These are phyloP conservation scores for Caradrina kadenii DNA, from an alignment of 2,888 invertebrate genomes.

Conservation along the genomic window DNA sequence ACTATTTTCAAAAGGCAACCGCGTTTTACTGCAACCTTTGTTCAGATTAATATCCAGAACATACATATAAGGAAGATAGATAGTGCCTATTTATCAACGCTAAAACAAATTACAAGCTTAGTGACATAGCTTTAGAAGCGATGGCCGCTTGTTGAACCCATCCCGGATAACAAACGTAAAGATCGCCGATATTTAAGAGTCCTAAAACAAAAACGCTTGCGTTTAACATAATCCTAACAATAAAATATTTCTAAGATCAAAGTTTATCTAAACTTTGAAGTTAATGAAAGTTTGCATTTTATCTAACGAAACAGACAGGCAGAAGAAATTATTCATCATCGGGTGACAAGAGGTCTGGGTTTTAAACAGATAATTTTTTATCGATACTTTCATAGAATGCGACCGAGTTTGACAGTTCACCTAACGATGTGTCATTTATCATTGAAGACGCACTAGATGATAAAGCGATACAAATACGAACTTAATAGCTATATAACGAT, in stretches of 20 bases:
- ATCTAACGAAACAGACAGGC: conserved; percentile 16
- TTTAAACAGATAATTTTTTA: conserved; percentile 40
- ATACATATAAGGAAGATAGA: background rate
- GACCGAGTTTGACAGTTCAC: conserved; percentile 17
- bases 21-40: background rate
- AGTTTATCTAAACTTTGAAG: conserved; percentile 29
- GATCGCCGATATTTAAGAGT: conserved; percentile 22
- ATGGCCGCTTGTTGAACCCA: background rate
- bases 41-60: conserved; percentile 3
- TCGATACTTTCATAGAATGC: conserved; percentile 26
- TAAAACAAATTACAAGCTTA: conserved; percentile 14
- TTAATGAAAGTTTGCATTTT: conserved; percentile 21
- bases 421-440: conserved; percentile 30
- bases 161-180: conserved; percentile 18
- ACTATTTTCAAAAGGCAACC: background rate
- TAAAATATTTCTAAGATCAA: conserved; percentile 13
- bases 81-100: conserved; percentile 4
- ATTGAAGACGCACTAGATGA: conserved; percentile 6
- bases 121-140: background rate
- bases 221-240: conserved; percentile 6
- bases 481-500: conserved; percentile 16
- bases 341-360: conserved; percentile 33
- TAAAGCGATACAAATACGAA: conserved; percentile 22
- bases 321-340: conserved; percentile 30
- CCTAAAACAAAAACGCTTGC: conserved; percentile 1